Base-by-base conservation (phyloP, 2,888 invertebrate genomes). In the Copidosoma aretas region DNA sequence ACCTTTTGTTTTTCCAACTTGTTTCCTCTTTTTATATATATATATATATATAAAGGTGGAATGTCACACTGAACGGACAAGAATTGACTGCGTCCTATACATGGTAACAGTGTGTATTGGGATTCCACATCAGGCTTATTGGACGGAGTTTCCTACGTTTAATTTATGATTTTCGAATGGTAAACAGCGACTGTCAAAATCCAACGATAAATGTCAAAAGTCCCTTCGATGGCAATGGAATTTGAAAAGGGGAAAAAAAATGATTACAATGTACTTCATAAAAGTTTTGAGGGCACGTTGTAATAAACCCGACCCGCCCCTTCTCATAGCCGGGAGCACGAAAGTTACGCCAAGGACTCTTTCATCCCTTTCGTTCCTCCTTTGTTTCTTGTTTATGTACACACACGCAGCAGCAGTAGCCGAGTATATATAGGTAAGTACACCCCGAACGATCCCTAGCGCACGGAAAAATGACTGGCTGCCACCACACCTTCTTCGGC, bases 331-430 rank as follows among this genome's bases (percentile, higher is more conserved):
- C 60, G 53, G 57, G 58, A 58, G 67, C 52, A 14, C 21, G 25
- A 43, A 46, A 65, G 43, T 46, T 46, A 63, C 39, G n/a, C 19
- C 61, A 57, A 60, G 66, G 60, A 60, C 8, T 32, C 8, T 32
- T 64, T 67, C 67, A 64, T 64, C 59, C 66, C 60, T 66, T 68
- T 71, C 54, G 25, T 39, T 53, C 54, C 62, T 53, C 54, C 62
- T 53, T 49, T 10, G 21, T 53, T 65, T 62, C 54, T 67, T 68
- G 64, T 71, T 68, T 71, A 64, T 60, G 57, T 61, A 60, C 58
- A 32, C 53, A 60, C 32, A 53, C 14, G 24, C 10, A n/a, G 32
- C 43, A 41, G 25, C 49, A 24, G n/a, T n/a, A n/a, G n/a, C n/a
- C n/a, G n/a, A n/a, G n/a, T n/a, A n/a, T n/a, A n/a, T n/a, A n/a